phyloP scores from a whole-genome alignment of 1,140 invertebrate genomes.

The Hylaeus volcanicus region DNA sequence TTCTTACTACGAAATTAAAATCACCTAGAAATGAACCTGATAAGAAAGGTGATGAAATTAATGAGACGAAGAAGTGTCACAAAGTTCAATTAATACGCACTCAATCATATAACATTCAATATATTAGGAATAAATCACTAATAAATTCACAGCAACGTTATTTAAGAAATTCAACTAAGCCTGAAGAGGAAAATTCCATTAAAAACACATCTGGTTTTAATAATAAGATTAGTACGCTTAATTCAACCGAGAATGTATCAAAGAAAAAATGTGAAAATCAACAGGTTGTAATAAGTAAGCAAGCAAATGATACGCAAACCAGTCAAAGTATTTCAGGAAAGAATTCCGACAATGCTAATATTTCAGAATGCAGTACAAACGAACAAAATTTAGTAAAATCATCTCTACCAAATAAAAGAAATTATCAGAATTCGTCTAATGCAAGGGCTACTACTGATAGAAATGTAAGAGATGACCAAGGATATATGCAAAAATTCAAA shows the following conservation, averaged over 20 bases:
- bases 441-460: background rate
- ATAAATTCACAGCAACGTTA: constrained; percentile 28
- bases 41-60: background rate
- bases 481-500: constrained; percentile 15
- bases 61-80: constrained; percentile 25
- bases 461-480: constrained; percentile 36
- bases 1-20: constrained; percentile 14
- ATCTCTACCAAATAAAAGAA: constrained; percentile 12
- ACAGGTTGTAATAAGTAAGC: constrained; percentile 15
- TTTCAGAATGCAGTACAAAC: background rate
- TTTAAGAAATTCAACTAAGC: constrained; percentile 5
- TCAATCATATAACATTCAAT: constrained; percentile 28
- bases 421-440: constrained; percentile 15
- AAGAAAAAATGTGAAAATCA: constrained; percentile 38
- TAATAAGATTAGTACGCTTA: background rate
- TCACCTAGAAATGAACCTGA: constrained; percentile 1
- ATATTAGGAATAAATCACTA: constrained; percentile 24
- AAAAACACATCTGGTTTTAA: constrained; percentile 12
- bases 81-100: constrained; percentile 24
- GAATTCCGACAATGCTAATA: background rate
- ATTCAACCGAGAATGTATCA: background rate
- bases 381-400: constrained; percentile 4
- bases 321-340: background rate
- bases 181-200: constrained; percentile 11
- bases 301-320: constrained; percentile 3